These are phyloP conservation scores for Anneissia japonica DNA, from an alignment of 35 echinoderm and acorn worm species.

Conservation along the genomic window DNA sequence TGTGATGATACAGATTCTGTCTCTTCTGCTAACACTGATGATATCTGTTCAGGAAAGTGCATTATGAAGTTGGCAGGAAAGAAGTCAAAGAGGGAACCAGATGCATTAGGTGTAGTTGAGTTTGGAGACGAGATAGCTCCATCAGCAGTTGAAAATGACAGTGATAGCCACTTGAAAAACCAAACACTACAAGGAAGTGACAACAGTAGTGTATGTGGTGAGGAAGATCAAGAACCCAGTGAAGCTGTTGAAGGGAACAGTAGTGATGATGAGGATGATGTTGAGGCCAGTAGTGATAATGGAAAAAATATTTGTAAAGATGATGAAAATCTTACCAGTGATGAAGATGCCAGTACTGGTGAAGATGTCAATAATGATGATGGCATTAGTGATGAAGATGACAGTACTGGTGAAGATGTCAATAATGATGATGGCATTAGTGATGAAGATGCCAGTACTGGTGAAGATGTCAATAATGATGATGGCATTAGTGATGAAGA, in stretches of 20 bases:
- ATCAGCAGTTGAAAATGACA: too few species aligned
- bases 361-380: background rate
- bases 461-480: background rate
- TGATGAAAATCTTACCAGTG: background rate
- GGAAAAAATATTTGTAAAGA: background rate
- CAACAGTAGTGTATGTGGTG: too few species aligned
- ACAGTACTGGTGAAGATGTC: background rate
- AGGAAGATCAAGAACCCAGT: too few species aligned
- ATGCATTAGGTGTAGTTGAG: background rate
- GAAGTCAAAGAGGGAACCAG: background rate
- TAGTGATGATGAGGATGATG: background rate
- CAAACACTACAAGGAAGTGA: too few species aligned
- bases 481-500: background rate
- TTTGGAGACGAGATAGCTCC: background rate
- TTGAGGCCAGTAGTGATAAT: background rate
- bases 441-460: background rate
- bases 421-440: background rate
- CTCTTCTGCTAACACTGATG: conserved; percentile 56
- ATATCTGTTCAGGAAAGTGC: conserved; percentile 30
- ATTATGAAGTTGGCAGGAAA: too few species aligned
- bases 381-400: background rate
- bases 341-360: background rate
- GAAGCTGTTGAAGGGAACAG: too few species aligned
- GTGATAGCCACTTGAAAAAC: too few species aligned
- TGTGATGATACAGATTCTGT: conserved; percentile 33